phyloP scores from a whole-genome alignment of 2,113 vertebrate genomes.

The Hippolais icterina region DNA sequence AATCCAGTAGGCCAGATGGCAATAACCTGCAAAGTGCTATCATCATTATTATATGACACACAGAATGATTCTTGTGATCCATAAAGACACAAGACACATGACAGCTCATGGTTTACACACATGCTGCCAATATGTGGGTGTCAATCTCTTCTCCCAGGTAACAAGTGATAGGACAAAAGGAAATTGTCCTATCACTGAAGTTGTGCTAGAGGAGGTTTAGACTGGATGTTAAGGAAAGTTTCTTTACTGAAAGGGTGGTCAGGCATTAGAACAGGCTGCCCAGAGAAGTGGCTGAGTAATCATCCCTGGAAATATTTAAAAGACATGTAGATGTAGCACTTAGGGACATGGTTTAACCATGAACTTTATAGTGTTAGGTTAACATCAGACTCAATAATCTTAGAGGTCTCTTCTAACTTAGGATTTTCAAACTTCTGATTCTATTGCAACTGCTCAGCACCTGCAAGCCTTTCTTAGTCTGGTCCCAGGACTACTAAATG shows the following conservation, averaged over 20 bases:
- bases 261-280: background rate
- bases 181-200: background rate
- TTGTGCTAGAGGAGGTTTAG: background rate
- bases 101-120: background rate
- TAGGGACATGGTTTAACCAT: background rate
- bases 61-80: background rate
- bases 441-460: background rate
- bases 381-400: background rate
- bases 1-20: background rate
- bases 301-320: background rate
- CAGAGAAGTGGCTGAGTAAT: background rate
- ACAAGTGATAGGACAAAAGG: background rate
- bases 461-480: background rate
- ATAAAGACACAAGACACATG: background rate
- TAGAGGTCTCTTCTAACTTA: background rate
- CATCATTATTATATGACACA: background rate
- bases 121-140: background rate
- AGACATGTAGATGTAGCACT: background rate
- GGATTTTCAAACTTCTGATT: background rate
- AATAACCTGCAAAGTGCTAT: background rate
- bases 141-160: background rate
- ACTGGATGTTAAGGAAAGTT: background rate
- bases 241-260: background rate
- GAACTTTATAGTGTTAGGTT: background rate
- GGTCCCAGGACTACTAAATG: background rate